phyloP scores from a whole-genome alignment of 2,797 vertebrate genomes.

The Thamnophis elegans region DNA sequence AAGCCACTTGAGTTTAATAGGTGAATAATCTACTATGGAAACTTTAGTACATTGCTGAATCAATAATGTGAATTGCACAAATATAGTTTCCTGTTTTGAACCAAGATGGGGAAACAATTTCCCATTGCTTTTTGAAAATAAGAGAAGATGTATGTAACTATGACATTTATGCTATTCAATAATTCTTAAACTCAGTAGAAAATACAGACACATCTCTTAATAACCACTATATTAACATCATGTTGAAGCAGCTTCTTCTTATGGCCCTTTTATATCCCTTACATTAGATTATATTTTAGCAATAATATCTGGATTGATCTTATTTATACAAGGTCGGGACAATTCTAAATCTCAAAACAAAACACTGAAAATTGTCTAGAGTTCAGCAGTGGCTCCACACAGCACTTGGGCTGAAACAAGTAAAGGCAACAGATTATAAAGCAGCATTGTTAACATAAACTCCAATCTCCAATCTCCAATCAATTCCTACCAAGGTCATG shows the following conservation, averaged over 20 bases:
- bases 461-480: background rate
- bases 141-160: background rate
- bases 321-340: background rate
- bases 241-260: background rate
- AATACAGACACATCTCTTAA: background rate
- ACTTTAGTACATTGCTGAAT: background rate
- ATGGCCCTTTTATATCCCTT: background rate
- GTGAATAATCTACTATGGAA: background rate
- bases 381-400: background rate
- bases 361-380: background rate
- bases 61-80: background rate
- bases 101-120: background rate
- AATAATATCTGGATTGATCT: background rate
- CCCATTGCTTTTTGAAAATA: background rate
- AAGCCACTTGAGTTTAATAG: background rate
- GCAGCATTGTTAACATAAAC: background rate
- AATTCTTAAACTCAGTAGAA: background rate
- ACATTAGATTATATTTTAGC: background rate
- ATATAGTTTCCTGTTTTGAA: background rate
- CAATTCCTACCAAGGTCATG: background rate
- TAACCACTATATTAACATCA: background rate
- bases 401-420: background rate
- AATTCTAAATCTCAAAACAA: background rate
- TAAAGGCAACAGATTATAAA: background rate
- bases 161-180: background rate